Evolutionary conservation across 2,888 invertebrate species (phyloP), one percentile per base, ranked within the genome.

Genomic region (Caenorhabditis japonica): DNA sequence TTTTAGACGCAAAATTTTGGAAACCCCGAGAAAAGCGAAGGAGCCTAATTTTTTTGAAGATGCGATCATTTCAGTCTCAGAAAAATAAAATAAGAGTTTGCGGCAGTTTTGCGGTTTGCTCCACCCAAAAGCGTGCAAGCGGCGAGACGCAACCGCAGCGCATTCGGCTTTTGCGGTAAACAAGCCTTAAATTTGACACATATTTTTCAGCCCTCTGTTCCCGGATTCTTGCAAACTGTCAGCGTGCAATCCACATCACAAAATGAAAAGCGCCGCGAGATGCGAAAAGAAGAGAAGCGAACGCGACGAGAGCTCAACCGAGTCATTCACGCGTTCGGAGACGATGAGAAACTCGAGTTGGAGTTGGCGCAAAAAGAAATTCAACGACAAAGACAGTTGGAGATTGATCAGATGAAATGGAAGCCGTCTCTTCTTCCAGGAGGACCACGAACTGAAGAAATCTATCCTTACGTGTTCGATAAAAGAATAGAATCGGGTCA

Each of bases 401-500:
- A 88, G 12, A 76, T 89, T 34, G 81, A 85, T 30, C 68, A 83
- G 19, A 88, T 89, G 55, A 80, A 84, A 8, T 82, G 79, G 51
- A 81, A 84, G 8, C 89, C 89, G 1, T 69, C 75, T 2, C 13
- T 77, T 8, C 25, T 55, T 5, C 41, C 53, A 85, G 64, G 62
- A 7, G 64, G 64, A 4, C 55, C 47, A 0, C 30, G 64, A n/a
- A 33, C 39, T 4, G 44, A 77, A 44, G 87, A 87, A 76, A 91
- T 91, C 19, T 94, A 92, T 89, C 95, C 95, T 0, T 93, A 92
- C 89, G 95, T 96, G 0, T 96, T 93, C 88, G 95, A 96, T 88
- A 91, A 92, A 1, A 92, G 93, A 76, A 90, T 92, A 46, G 90
- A 91, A 66, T 92, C 92, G 0, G 92, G 92, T 85, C 90, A 91